These are phyloP conservation scores for Actenoides lindsayi DNA, from an alignment of 2,113 vertebrate species.

Conservation along the genomic window DNA sequence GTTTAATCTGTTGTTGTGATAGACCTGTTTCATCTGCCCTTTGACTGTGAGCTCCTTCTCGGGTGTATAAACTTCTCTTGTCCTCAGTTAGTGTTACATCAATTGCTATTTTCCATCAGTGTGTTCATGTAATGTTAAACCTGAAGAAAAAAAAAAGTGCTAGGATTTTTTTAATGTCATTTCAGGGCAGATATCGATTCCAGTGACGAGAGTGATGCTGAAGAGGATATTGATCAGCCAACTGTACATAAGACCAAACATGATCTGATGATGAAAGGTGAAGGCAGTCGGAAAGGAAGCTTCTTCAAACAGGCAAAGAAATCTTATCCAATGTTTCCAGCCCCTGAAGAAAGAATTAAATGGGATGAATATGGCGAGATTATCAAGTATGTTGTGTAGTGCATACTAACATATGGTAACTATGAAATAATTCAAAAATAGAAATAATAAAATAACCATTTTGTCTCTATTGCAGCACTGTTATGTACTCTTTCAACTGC, in stretches of 20 bases:
- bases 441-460: background rate
- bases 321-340: slow-evolving; percentile 97
- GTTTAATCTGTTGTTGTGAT: background rate
- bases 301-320: slow-evolving; percentile 99
- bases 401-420: background rate
- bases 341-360: slow-evolving; percentile 95
- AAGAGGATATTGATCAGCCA: slow-evolving; percentile 94
- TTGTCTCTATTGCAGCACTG: background rate
- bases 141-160: background rate
- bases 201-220: slow-evolving; percentile 95
- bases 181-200: slow-evolving; percentile 94
- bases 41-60: background rate
- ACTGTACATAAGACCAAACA: slow-evolving; percentile 90
- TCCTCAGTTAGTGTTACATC: background rate
- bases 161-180: background rate
- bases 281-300: slow-evolving; percentile 94
- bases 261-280: slow-evolving; percentile 98
- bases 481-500: background rate
- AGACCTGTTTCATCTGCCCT: background rate
- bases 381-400: slow-evolving; percentile 86
- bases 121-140: background rate
- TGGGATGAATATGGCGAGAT: slow-evolving; percentile 99
- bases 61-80: background rate
- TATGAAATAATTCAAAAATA: background rate
- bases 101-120: background rate